Evolutionary conservation across 1,140 invertebrate genomes (phyloP), one percentile per base, ranked within the genome.

Genomic region (Cryptotermes secundus): DNA sequence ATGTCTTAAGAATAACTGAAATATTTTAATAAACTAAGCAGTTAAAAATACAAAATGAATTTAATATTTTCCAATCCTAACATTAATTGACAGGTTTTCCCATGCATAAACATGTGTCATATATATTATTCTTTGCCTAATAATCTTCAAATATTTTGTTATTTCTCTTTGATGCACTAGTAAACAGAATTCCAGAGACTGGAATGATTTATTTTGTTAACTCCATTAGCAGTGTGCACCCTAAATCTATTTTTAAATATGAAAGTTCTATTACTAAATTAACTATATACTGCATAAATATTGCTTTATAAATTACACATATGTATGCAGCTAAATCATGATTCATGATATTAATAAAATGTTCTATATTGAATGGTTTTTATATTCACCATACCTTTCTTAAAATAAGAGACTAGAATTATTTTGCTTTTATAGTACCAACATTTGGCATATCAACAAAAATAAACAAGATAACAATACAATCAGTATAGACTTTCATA

Each of bases 391-490:
- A 31, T 72, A 72, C 59, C 19, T 72, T 31, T 31, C 59, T 31
- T 31, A 72, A 72, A 72, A 72, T 72, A 26, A 26, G 26, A 72
- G 59, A 72, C 59, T 72, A 72, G 59, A 72, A 31, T 65, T 72
- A 72, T 4, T 72, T 72, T 72, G 9, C 59, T 72, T 22, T n/a
- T 72, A 72, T n/a, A 31, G 26, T n/a, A 72, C 59, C 59, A 72
- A 72, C n/a, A n/a, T 72, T 72, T 31, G 59, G 14, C 59, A n/a
- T 72, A 72, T 72, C 16, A 72, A 72, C 59, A 72, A 72, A 72
- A 72, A n/a, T 72, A 72, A 72, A 72, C 59, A 72, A 72, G 26
- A n/a, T 72, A 72, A 72, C 59, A 72, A 72, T 59, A 59, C n/a
- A 72, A 72, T 72, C 14, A 72, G 16, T 72, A 72, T 72, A 72